Conservation (phyloP, 35 echinoderm and acorn worm species). For the Nesometra sesokonis region DNA sequence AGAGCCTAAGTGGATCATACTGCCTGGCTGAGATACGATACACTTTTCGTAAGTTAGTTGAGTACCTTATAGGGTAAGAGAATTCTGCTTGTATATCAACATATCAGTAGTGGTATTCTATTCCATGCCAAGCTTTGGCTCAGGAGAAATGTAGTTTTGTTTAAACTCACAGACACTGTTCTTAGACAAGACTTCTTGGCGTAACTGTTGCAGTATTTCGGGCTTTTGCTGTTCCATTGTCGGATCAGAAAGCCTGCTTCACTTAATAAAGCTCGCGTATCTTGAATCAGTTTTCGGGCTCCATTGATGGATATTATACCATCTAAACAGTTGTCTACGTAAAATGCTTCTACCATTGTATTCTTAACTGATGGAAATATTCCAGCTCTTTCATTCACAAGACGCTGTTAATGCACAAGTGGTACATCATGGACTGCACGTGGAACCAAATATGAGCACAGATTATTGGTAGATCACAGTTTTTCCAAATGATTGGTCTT, state of each 20-base stretch:
- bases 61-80: neutral
- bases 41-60: neutral
- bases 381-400: neutral
- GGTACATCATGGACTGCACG: conserved; percentile 7
- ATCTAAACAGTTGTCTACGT: conserved; percentile 19
- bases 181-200: neutral
- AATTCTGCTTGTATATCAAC: conserved; percentile 1
- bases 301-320: neutral
- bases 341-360: neutral
- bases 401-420: neutral
- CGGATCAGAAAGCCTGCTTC: neutral
- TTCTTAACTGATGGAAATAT: neutral
- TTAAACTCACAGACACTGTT: neutral
- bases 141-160: neutral
- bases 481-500: neutral
- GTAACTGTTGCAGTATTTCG: neutral
- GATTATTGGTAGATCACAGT: neutral
- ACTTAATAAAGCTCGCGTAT: neutral
- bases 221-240: conserved; percentile 13
- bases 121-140: conserved; percentile 3
- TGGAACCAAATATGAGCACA: neutral
- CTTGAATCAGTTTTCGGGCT: neutral
- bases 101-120: neutral
- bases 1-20: conserved; percentile 14
- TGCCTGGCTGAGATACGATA: neutral